Evolutionary conservation across 2,113 vertebrate species (phyloP).

Genomic region (Cavia porcellus): DNA sequence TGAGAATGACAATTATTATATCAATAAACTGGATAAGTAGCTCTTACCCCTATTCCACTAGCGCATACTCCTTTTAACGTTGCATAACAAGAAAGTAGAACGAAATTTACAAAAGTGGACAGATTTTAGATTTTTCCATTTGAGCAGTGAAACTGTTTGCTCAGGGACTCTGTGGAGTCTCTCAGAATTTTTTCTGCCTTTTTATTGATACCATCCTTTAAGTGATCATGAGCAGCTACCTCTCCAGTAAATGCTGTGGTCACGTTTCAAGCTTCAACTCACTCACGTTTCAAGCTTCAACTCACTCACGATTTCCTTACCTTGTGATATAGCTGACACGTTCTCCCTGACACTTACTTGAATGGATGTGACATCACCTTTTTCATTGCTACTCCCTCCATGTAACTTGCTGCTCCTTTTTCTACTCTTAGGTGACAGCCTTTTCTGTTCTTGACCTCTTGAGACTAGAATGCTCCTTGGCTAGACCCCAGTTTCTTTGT

Average conservation of each 20-base stretch:
- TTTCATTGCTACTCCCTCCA: background rate
- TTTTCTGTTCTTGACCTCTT: background rate
- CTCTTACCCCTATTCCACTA: background rate
- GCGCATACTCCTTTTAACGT: background rate
- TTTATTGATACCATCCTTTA: background rate
- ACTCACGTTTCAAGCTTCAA: background rate
- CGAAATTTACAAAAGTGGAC: background rate
- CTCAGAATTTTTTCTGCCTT: background rate
- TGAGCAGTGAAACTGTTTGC: background rate
- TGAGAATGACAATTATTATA: background rate
- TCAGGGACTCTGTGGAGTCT: background rate
- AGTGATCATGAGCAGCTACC: background rate
- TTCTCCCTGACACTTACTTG: background rate
- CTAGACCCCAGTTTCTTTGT: background rate
- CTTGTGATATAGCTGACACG: background rate
- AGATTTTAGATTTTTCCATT: background rate
- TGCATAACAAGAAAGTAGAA: background rate
- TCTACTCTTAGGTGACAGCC: background rate
- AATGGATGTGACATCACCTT: background rate
- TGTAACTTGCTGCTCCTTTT: background rate
- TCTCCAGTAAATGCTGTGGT: background rate
- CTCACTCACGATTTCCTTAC: background rate
- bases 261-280: background rate
- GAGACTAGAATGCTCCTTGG: background rate
- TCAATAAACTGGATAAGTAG: background rate